Evolutionary conservation across 2,888 invertebrate genomes (phyloP), one percentile per base, ranked within the genome.

Genomic region (Molorchus minor): DNA sequence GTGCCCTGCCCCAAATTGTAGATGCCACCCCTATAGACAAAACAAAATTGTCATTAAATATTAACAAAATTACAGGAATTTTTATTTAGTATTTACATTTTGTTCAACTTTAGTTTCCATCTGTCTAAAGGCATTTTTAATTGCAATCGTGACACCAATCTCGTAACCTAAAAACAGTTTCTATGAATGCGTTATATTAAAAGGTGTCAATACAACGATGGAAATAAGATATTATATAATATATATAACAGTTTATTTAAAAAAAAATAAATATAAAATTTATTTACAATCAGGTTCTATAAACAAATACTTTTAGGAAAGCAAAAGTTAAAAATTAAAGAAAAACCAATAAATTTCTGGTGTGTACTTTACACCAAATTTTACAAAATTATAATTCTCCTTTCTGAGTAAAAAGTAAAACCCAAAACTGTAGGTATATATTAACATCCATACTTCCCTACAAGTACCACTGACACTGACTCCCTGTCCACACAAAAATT

Each of bases 121-220:
- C 30, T 56, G n/a, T 16, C 29, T 30, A 43, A 59, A 59, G 16
- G 13, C 55, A 29, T 43, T 29, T 49, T 45, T 55, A 20, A 55
- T 7, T 25, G 20, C 13, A 38, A 17, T 17, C 17, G 43, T 21
- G 16, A 55, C 25, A n/a, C 25, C 45, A 38, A 20, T 30, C 8
- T 47, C 52, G 40, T 57, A 35, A 53, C 54, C 54, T 61, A 30
- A 19, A 61, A 57, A 25, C 10, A 10, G 41, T 12, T 16, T 46
- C 12, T 38, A 21, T 25, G 8, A 51, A 40, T 45, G n/a, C n/a
- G n/a, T n/a, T n/a, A n/a, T 38, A 5, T n/a, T 13, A 10, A 41
- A 38, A 36, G 17, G 20, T n/a, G 45, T n/a, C 3, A 29, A 17
- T 3, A 17, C 29, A 17, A 30, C 17, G 25, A 33, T n/a, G n/a